Conservation (phyloP, 1,140 invertebrate species). For the Drosophila punjabiensis region DNA sequence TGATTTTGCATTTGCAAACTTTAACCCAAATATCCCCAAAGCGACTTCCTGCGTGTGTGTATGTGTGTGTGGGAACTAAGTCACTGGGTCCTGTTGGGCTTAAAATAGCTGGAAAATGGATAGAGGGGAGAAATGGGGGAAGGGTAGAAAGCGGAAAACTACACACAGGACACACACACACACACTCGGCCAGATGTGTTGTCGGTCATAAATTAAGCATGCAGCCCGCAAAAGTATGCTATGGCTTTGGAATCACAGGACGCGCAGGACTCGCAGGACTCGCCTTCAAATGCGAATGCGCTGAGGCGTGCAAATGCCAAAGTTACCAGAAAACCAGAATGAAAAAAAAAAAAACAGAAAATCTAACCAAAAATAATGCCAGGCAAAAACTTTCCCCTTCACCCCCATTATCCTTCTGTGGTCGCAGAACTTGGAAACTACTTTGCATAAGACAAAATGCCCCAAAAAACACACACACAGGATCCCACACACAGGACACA, state of each 20-base stretch:
- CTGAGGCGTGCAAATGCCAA: constrained; percentile 77
- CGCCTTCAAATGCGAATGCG: constrained; percentile 52
- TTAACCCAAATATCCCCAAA: constrained; percentile 61
- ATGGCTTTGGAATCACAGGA: constrained; percentile 29
- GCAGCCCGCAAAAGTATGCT: constrained; percentile 66
- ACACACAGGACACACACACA: constrained; percentile 17
- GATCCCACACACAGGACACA: constrained; percentile 23
- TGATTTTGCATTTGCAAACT: constrained; percentile 60
- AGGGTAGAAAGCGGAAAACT: constrained; percentile 20
- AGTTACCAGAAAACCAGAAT: constrained; percentile 35
- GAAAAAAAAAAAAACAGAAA: background rate
- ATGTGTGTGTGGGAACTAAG: constrained; percentile 66
- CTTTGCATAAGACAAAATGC: constrained; percentile 76
- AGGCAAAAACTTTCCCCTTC: constrained; percentile 42
- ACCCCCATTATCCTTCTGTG: constrained; percentile 58
- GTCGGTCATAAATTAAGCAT: constrained; percentile 72
- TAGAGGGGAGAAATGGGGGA: background rate
- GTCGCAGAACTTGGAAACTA: constrained; percentile 80
- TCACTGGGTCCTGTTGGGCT: constrained; percentile 62
- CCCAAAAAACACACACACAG: constrained; percentile 22
- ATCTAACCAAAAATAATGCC: constrained; percentile 8
- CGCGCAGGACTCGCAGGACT: constrained; percentile 8
- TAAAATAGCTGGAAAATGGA: constrained; percentile 39
- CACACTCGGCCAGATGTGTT: constrained; percentile 1
- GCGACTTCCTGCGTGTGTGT: constrained; percentile 25